Conservation (phyloP, 2,113 vertebrate species). For the Antechinus stuartii region DNA sequence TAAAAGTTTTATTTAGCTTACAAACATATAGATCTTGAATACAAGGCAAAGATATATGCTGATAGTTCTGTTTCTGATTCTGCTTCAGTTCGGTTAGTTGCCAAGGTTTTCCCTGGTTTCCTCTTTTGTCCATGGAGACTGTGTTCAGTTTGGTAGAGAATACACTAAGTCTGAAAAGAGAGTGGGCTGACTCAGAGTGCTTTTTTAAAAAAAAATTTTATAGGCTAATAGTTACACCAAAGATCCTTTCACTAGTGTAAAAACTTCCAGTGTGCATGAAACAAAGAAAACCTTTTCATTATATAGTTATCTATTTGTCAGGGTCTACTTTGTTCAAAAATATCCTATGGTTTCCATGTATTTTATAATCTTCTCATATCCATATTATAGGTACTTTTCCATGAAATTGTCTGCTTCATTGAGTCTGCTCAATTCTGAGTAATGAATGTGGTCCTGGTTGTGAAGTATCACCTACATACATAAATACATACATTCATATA, state of each 20-base stretch:
- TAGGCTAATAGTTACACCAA: not conserved
- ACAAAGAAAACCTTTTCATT: not conserved
- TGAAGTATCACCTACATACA: not conserved
- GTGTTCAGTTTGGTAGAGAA: not conserved
- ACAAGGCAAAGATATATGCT: not conserved
- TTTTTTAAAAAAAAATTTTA: not conserved
- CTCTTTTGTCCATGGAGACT: not conserved
- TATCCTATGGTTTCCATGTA: not conserved
- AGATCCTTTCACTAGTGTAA: not conserved
- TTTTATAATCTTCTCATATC: not conserved
- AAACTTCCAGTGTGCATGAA: not conserved
- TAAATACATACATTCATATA: not conserved
- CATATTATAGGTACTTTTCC: not conserved
- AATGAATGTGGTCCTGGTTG: not conserved
- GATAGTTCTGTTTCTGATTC: not conserved
- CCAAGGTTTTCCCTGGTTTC: not conserved
- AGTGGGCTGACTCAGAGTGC: not conserved
- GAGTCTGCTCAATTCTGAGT: not conserved
- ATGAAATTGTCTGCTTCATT: not conserved
- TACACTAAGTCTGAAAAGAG: not conserved
- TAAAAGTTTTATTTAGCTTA: not conserved
- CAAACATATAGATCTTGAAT: not conserved
- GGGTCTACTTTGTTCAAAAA: not conserved
- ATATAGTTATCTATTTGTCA: not conserved
- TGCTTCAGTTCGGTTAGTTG: not conserved